Base-by-base conservation (phyloP, 1,140 invertebrate species). In the Glossosoma conforme region DNA sequence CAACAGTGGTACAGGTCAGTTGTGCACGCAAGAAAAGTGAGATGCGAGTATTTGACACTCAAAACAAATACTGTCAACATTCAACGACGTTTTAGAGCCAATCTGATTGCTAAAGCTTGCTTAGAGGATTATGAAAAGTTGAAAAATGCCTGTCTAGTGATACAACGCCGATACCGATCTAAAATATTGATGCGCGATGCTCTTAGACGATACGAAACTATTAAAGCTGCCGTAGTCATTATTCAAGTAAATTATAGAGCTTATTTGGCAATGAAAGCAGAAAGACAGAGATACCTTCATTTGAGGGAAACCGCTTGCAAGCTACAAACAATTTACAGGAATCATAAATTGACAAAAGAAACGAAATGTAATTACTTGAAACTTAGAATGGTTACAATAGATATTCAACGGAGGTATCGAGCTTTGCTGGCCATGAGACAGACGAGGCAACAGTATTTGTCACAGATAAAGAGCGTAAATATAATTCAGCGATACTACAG, bases 401-500 rank as follows among this genome's bases (percentile, higher is more conserved):
- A 59, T 4, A 21, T 69, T 15, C 67, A 69, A 32, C 15, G 51
- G 48, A 52, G 48, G 18, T 61, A 58, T 32, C 57, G 57, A 45
- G 59, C 59, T 2, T 62, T 58, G 41, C 15, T 35, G 21, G 21
- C 21, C 3, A 38, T 36, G 17, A 19, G 44, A 18, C 54, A 17
- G 18, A 44, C 32, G 42, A 42, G 46, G 58, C 47, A 35, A 25
- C 30, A 51, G 25, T 58, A 25, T 72, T 53, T 42, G 42, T 19
- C 52, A 25, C 48, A 74, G 1, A 68, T 60, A 45, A 54, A 44
- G 2, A 53, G 66, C 15, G 61, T 62, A 0, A 46, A 76, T 0
- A 55, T 50, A 3, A 63, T 82, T 5, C 78, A 80, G 47, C 68
- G 67, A 28, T 58, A 60, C 17, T 81, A 72, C 59, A 72, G 70